Evolutionary conservation across 2,888 invertebrate species (phyloP).

Genomic region (Nomada lathburiana): DNA sequence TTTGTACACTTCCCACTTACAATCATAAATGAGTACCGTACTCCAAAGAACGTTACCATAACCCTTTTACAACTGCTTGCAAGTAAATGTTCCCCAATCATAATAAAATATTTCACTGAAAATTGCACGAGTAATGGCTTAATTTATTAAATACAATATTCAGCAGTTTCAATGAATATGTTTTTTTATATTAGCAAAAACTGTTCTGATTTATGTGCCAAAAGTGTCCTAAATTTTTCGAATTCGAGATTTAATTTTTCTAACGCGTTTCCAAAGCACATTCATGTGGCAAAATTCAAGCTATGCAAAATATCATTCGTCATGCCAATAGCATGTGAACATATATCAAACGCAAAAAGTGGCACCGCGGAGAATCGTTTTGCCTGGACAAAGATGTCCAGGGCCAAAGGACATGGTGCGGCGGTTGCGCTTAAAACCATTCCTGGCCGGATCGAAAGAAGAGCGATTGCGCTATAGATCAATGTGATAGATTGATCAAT

Average conservation of each 20-base stretch:
- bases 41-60: neutral
- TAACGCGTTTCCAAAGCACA: neutral
- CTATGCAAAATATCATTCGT: conserved; percentile 1
- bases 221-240: too few relatives aligned
- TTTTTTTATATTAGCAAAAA: too few relatives aligned
- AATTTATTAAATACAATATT: too few relatives aligned
- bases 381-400: conserved; percentile 19
- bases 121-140: too few relatives aligned
- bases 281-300: neutral
- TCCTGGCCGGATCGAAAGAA: conserved; percentile 53
- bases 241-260: too few relatives aligned
- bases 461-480: conserved; percentile 48
- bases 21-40: neutral
- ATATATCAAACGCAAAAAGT: conserved; percentile 20
- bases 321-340: conserved; percentile 27
- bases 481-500: conserved; percentile 58
- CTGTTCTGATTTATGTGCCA: too few relatives aligned
- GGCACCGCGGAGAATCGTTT: neutral
- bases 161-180: too few relatives aligned
- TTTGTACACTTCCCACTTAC: too few relatives aligned
- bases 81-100: too few relatives aligned
- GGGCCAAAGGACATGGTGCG: conserved; percentile 20
- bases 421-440: conserved; percentile 20
- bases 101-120: too few relatives aligned
- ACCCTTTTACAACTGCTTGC: too few relatives aligned